Conservation (phyloP, 2,113 vertebrate species). For the Xenus cinereus region DNA sequence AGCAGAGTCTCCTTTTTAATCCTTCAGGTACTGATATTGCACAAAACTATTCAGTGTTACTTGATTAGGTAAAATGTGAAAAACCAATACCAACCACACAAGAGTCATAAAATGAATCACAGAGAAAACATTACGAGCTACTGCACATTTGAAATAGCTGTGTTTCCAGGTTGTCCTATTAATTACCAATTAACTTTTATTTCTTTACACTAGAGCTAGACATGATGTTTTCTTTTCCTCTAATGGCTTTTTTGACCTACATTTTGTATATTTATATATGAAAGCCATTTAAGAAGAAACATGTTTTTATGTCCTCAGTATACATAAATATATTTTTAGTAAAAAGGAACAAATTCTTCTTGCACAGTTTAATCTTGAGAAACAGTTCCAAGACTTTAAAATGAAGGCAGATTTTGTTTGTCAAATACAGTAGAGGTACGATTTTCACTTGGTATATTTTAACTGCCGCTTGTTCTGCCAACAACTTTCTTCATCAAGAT, state of each 20-base stretch:
- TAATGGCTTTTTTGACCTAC: neutral
- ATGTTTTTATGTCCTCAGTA: neutral
- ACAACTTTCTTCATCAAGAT: neutral
- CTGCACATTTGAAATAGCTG: neutral
- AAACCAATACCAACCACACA: neutral
- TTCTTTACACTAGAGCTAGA: neutral
- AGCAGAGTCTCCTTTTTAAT: neutral
- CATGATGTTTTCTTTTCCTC: neutral
- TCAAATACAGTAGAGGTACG: neutral
- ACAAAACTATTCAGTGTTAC: neutral
- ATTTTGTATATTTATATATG: neutral
- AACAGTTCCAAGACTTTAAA: neutral
- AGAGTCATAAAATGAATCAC: neutral
- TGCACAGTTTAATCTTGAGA: neutral
- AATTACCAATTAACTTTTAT: neutral
- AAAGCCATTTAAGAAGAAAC: neutral
- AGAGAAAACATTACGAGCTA: neutral
- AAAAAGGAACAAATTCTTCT: neutral
- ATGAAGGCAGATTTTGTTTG: neutral
- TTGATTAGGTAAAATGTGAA: neutral
- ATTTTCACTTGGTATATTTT: neutral
- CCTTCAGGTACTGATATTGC: neutral
- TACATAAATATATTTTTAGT: neutral
- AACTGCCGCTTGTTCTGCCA: neutral
- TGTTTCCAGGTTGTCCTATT: neutral